Base-by-base conservation (phyloP, 2,113 vertebrate genomes). In the Austrofundulus limnaeus region DNA sequence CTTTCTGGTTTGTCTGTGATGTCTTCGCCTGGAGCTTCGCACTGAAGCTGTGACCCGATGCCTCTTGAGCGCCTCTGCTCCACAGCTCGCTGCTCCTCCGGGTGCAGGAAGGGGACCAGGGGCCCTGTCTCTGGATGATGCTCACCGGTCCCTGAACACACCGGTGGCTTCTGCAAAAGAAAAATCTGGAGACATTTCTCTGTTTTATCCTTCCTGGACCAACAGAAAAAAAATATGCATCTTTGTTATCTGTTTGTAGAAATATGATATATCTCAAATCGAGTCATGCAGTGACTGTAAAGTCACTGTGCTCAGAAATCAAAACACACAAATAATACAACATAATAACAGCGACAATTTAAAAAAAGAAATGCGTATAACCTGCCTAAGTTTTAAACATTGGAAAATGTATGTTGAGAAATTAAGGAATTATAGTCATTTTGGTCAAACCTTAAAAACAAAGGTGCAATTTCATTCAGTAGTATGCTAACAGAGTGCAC, bases 1-100 rank as follows among this genome's bases (percentile, higher is more conserved):
- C 77, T 89, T 70, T 83, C 74, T 86, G 83, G 61, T 82, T 57
- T 54, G 71, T 76, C 69, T 89, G 75, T 85, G 88, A 84, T 71
- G 83, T 78, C 71, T 61, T 80, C 50, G 86, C 86, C 84, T 85
- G 78, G 53, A 87, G 86, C 85, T 63, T 65, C 47, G 0, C 53
- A 53, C 66, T 23, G 24, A 61, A 79, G 72, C 41, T 47, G 69
- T 84, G 84, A 85, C 83, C 84, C 66, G 45, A 70, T 73, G 86
- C 77, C 77, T 78, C 70, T 59, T 84, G 72, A 80, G 66, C 21
- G 28, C 72, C 66, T 62, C 63, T 64, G 43, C 66, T 70, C 75
- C 28, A 78, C 64, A 80, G 70, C 75, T 75, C 45, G 15, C 53
- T 61, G 70, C 66, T 84, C 75, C 68, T 78, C 75, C 62, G 68